These are phyloP conservation scores for Etheostoma spectabile DNA, from an alignment of 2,113 vertebrate genomes.

Conservation along the genomic window DNA sequence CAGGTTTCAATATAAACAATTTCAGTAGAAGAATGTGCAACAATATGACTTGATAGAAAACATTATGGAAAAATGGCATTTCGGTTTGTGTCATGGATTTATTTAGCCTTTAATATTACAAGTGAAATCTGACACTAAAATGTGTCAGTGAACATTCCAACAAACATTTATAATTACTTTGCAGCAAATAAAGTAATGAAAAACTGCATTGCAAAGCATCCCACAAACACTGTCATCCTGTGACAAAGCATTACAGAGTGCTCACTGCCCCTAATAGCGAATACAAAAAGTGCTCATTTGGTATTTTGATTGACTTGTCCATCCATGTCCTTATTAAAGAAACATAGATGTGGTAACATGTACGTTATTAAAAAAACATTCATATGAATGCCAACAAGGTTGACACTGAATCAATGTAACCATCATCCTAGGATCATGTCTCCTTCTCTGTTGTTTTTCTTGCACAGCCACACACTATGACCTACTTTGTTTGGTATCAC, in stretches of 20 bases:
- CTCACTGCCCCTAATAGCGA: neutral
- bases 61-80: too few species aligned
- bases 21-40: neutral
- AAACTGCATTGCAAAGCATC: neutral
- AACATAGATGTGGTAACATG: neutral
- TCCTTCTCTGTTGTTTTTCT: neutral
- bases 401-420: neutral
- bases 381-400: neutral
- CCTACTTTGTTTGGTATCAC: neutral
- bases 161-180: neutral
- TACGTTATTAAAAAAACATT: slow-evolving; percentile 1
- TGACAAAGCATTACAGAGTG: neutral
- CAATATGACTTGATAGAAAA: too few species aligned
- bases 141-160: neutral
- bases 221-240: neutral
- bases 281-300: neutral
- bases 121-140: neutral
- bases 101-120: neutral
- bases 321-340: too few species aligned
- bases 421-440: neutral
- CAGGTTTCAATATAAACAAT: too few species aligned
- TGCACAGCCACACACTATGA: neutral
- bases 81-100: too few species aligned
- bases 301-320: neutral
- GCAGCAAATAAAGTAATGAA: neutral